Evolutionary conservation across 30 jellyfish, hydroid and myxozoan species (phyloP), one percentile per base, ranked within the genome.

Genomic region (Cassiopea xamachana): DNA sequence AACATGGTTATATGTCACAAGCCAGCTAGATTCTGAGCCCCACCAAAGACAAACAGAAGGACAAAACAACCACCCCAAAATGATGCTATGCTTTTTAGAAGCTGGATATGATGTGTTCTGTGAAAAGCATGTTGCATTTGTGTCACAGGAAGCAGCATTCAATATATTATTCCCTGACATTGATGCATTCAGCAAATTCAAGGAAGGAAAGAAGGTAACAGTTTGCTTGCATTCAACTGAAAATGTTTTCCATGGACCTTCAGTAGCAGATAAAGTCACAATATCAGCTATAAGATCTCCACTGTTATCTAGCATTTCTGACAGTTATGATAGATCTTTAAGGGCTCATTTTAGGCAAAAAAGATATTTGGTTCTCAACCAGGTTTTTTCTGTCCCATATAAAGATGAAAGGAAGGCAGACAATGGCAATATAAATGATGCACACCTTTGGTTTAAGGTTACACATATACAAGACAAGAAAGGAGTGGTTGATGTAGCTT

Each of bases 361-460:
- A 61, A 80, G 78, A 71, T 79, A 45, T 44, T 58, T 88, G 79
- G 70, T 15, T 45, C 46, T 19, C 2, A 79, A 88, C 45, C 95
- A 88, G 48, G 12, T 88, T 39, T 79, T 88, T 67, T 45, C 75
- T 5, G 75, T 88, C 48, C 72, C 77, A 2, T 80, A 69, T 86
- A 82, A 58, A 7, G 75, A 1, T 1, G 44, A 74, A 1, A 60
- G 51, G 46, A 14, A 16, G 16, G 6, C 68, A 15, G 59, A 48
- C 8, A 39, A 27, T 45, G 27, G 18, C 46, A 9, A 19, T 60
- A 83, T 45, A 43, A 14, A 17, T 16, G 62, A 12, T 3, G 73
- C 70, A 6, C 74, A 67, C 18, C 76, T 88, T 12, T 88, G 95
- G 95, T 88, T 88, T 51, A 88, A 79, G 73, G 95, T 88, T 46